phyloP scores from a whole-genome alignment of 2,113 vertebrate species.

The Lates calcarifer region DNA sequence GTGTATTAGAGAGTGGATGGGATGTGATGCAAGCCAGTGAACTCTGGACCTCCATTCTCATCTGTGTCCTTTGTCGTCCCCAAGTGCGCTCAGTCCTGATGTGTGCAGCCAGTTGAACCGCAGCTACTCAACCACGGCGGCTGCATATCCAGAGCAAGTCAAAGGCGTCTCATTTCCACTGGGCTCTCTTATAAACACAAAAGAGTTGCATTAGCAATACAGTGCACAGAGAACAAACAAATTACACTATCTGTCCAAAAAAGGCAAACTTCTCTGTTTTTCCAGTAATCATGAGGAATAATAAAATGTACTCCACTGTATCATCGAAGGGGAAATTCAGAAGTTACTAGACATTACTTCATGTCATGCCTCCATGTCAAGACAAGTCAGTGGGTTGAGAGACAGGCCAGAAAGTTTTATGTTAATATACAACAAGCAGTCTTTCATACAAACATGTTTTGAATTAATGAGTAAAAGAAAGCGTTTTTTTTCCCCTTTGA shows the following conservation, averaged over 20 bases:
- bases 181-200: conserved; percentile 24
- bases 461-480: conserved; percentile 19
- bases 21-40: conserved; percentile 54
- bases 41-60: conserved; percentile 54
- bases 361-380: no score
- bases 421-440: neutral
- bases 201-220: neutral
- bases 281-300: neutral
- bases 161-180: conserved; percentile 30
- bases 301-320: neutral
- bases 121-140: conserved; percentile 31
- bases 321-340: neutral
- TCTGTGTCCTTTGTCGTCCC: conserved; percentile 59
- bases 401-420: conserved; percentile 25
- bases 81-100: conserved; percentile 52
- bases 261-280: neutral
- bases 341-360: neutral
- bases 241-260: neutral
- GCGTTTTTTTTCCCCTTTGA: conserved; percentile 16
- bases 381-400: neutral
- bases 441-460: conserved; percentile 2
- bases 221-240: conserved; percentile 24
- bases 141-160: conserved; percentile 47
- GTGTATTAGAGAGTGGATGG: conserved; percentile 16
- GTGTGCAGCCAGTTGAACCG: conserved; percentile 69